Base-by-base conservation (phyloP, 2,888 invertebrate genomes). In the Caenorhabditis angaria region DNA sequence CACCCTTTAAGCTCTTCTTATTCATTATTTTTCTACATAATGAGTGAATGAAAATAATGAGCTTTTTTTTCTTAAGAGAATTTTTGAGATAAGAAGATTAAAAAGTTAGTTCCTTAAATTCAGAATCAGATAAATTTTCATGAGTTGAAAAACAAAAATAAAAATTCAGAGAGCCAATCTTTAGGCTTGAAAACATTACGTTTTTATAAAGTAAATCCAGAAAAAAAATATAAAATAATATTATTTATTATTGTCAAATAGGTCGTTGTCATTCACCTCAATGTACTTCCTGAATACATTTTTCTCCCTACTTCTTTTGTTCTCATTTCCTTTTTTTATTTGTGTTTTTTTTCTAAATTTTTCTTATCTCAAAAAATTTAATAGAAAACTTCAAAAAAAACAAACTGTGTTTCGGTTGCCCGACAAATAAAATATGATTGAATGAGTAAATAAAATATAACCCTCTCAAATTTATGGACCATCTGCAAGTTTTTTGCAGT, bases 381-480 rank as follows among this genome's bases (percentile, higher is more conserved):
- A n/a, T n/a, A n/a, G n/a, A n/a, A n/a, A n/a, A n/a, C n/a, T n/a
- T n/a, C n/a, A n/a, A n/a, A n/a, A n/a, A n/a, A n/a, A n/a, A n/a
- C n/a, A n/a, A n/a, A n/a, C n/a, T 41, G 14, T 41, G 6, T 41
- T 41, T 41, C 18, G 10, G 10, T 18, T 41, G 6, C 41, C 18
- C 41, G 41, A 18, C 41, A 2, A 41, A 41, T 41, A 41, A 41
- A 41, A 41, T 10, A 41, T 41, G 41, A 41, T 41, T 41, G 41
- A 41, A 41, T 41, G 41, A 41, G 41, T 41, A 41, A 41, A 41
- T 41, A 41, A 41, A 41, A n/a, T n/a, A n/a, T n/a, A n/a, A n/a
- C n/a, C n/a, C n/a, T n/a, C 41, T 3, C 3, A 41, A 41, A 41
- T 41, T 41, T 41, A 41, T 41, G 41, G 41, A 41, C 41, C 41